Base-by-base conservation (phyloP, 2,797 vertebrate species). In the Pangasius macronema region DNA sequence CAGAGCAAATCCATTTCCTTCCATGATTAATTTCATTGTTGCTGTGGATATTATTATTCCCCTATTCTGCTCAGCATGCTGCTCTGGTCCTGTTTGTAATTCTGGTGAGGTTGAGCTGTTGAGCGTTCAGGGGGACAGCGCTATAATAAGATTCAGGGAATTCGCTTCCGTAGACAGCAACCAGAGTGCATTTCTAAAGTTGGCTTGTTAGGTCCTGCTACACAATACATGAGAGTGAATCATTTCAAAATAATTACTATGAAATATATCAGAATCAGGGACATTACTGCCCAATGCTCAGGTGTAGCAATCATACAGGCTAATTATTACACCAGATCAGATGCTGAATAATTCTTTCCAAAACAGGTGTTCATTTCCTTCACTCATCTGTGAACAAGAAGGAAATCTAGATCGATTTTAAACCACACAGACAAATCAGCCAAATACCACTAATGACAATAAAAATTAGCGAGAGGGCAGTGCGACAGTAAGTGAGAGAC, bases 11-110 rank as follows among this genome's bases (percentile, higher is more conserved):
- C 89, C 89, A 91, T 91, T 91, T 92, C 86, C 88, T 85, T 85
- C 84, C 72, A 89, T 90, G 89, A 93, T 92, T 92, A 87, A 92
- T 90, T 90, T 91, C 90, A 91, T 91, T 91, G 92, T 90, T 91
- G 91, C 84, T 36, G 86, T 82, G 89, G 90, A 91, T 91, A 91
- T 91, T 91, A 90, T 91, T 91, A 91, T 93, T 90, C 87, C 88
- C 87, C 89, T 76, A 83, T 90, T 89, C 82, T 57, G 82, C 85
- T 88, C 88, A 85, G 87, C 77, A 49, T 85, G 87, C 51, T 53
- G 53, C 88, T 75, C 55, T 46, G 86, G 89, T 84, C 83, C 87
- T 89, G 81, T 90, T 89, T 91, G 89, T 91, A 89, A 92, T 92
- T 91, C 92, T 86, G 90, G 84, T 86, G 79, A 85, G 86, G 91